Conservation (phyloP, 2,113 vertebrate species). For the Grus americana region DNA sequence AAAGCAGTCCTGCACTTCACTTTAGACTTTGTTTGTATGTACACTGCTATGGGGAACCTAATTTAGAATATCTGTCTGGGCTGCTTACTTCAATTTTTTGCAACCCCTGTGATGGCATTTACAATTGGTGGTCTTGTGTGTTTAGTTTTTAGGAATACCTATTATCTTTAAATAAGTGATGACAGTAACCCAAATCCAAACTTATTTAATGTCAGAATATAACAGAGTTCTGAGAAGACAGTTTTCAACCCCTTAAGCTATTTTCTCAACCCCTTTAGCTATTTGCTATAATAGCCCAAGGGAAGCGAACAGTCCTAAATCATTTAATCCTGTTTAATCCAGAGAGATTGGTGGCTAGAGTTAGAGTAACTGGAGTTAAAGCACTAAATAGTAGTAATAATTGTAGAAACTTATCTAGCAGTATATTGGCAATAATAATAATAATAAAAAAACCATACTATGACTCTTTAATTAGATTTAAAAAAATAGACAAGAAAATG, state of each 20-base stretch:
- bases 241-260: slow-evolving; percentile 11
- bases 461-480: not conserved
- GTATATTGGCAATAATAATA: not conserved
- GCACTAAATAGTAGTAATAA: not conserved
- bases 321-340: not conserved
- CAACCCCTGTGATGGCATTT: not conserved
- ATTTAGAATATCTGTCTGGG: not conserved
- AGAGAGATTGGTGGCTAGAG: not conserved
- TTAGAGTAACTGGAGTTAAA: not conserved
- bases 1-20: not conserved
- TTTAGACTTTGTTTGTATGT: not conserved
- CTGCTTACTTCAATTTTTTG: not conserved
- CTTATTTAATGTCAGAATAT: not conserved
- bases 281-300: slow-evolving; percentile 14
- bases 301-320: not conserved
- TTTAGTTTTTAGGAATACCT: not conserved
- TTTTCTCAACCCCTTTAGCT: not conserved
- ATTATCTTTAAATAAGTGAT: not conserved
- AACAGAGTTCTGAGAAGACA: not conserved
- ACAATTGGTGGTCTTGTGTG: not conserved
- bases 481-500: not conserved
- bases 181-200: not conserved
- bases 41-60: not conserved
- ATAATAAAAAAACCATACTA: not conserved
- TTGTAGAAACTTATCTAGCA: not conserved